phyloP scores from a whole-genome alignment of 2,888 invertebrate genomes.

The Empis livida region DNA sequence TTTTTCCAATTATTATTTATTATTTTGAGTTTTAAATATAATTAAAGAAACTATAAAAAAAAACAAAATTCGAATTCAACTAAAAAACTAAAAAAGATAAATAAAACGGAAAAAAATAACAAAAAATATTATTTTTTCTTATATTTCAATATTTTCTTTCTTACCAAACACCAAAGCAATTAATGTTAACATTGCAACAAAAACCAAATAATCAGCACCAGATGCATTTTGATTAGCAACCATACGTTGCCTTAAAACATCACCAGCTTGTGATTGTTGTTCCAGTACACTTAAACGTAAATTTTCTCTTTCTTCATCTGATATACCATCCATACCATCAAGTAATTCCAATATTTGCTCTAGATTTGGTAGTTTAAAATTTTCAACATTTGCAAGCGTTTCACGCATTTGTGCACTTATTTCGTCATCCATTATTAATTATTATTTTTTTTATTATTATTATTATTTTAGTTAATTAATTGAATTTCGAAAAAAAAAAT shows the following conservation, averaged over 20 bases:
- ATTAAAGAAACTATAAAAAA: neutral
- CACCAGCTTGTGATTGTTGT: constrained; percentile 26
- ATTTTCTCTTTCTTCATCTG: constrained; percentile 43
- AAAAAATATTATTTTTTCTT: neutral
- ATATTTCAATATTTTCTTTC: neutral
- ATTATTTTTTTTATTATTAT: neutral
- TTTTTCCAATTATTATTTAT: no score
- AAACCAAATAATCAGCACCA: neutral
- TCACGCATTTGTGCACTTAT: neutral
- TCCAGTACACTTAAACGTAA: constrained; percentile 36
- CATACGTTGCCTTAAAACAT: constrained; percentile 3
- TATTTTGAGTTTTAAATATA: no score
- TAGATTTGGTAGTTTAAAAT: constrained; percentile 35
- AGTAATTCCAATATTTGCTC: constrained; percentile 42
- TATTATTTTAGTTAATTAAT: no score
- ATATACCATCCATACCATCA: constrained; percentile 38
- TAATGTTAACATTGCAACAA: neutral
- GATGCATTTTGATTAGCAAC: neutral
- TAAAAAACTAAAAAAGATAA: neutral
- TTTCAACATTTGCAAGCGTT: constrained; percentile 2
- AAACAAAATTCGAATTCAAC: neutral
- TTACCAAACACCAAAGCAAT: neutral
- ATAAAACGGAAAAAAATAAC: neutral
- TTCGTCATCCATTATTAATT: neutral
- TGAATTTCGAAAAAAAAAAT: no score